phyloP scores from a whole-genome alignment of 2,888 invertebrate genomes.

The Chrysomela aeneicollis region DNA sequence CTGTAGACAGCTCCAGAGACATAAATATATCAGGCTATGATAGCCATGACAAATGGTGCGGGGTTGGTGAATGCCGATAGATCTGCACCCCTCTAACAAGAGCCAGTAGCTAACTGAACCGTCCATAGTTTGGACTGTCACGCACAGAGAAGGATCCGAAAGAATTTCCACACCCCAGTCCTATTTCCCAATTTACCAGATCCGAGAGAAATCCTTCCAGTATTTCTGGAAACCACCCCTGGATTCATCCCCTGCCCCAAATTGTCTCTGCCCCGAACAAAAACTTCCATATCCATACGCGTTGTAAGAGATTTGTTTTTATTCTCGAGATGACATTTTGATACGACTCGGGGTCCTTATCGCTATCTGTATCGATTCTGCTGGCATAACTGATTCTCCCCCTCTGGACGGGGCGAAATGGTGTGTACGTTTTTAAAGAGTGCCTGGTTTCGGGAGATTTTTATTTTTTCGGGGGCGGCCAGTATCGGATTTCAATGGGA shows the following conservation, averaged over 20 bases:
- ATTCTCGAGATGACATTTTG: slow-evolving; percentile 60
- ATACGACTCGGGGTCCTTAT: slow-evolving; percentile 53
- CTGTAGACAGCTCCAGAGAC: slow-evolving; percentile 57
- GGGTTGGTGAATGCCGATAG: slow-evolving; percentile 42
- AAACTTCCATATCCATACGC: slow-evolving; percentile 53
- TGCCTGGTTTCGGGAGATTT: slow-evolving; percentile 33
- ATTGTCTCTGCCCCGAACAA: slow-evolving; percentile 39
- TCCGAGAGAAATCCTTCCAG: too few species aligned
- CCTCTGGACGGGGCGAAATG: slow-evolving; percentile 31
- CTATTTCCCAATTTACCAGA: too few species aligned
- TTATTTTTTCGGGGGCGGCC: slow-evolving; percentile 38
- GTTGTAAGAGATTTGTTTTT: slow-evolving; percentile 58
- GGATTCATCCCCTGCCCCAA: slow-evolving; percentile 26
- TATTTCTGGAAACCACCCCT: slow-evolving; percentile 3
- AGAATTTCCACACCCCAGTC: background rate
- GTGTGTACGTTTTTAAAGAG: slow-evolving; percentile 47
- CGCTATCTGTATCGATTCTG: slow-evolving; percentile 25
- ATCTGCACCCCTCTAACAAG: slow-evolving; percentile 3
- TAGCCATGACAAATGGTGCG: slow-evolving; percentile 60
- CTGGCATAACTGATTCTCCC: slow-evolving; percentile 19
- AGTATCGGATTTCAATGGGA: slow-evolving; percentile 26
- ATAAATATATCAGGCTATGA: slow-evolving; percentile 62
- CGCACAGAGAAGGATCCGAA: background rate
- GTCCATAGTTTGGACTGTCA: background rate
- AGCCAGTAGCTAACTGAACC: slow-evolving; percentile 24